Conservation (phyloP, 2,888 invertebrate genomes). For the Entomobrya multifasciata region DNA sequence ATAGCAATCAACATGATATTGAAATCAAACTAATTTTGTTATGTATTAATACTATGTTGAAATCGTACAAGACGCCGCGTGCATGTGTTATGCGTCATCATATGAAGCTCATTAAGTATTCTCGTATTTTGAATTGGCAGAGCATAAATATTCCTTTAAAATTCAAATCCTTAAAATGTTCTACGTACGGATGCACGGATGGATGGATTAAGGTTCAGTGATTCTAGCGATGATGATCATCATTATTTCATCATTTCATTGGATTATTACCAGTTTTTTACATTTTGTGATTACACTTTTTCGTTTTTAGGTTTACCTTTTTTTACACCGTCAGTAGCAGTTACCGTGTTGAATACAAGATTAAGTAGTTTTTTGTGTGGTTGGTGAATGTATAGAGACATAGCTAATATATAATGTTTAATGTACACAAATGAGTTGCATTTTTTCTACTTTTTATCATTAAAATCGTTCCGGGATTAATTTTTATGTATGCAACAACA, state of each 20-base stretch:
- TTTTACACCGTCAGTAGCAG: constrained; percentile 32
- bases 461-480: constrained; percentile 69
- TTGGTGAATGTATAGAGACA: neutral
- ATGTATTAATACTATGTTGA: neutral
- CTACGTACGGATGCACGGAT: constrained; percentile 34
- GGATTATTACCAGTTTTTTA: constrained; percentile 63
- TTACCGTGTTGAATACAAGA: constrained; percentile 58
- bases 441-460: constrained; percentile 54
- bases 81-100: too few species aligned
- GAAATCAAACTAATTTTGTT: too few species aligned
- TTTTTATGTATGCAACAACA: constrained; percentile 52
- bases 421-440: constrained; percentile 60
- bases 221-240: constrained; percentile 59
- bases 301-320: constrained; percentile 4
- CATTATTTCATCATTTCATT: constrained; percentile 68
- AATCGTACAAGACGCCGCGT: neutral
- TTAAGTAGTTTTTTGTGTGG: constrained; percentile 19
- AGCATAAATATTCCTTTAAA: constrained; percentile 25
- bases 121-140: neutral
- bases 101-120: constrained; percentile 8
- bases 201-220: constrained; percentile 66
- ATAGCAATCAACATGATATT: too few species aligned
- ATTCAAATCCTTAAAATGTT: neutral
- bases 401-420: constrained; percentile 14
- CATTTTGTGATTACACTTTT: constrained; percentile 58